phyloP scores from a whole-genome alignment of 2,797 vertebrate genomes.

The Lutra lutra region DNA sequence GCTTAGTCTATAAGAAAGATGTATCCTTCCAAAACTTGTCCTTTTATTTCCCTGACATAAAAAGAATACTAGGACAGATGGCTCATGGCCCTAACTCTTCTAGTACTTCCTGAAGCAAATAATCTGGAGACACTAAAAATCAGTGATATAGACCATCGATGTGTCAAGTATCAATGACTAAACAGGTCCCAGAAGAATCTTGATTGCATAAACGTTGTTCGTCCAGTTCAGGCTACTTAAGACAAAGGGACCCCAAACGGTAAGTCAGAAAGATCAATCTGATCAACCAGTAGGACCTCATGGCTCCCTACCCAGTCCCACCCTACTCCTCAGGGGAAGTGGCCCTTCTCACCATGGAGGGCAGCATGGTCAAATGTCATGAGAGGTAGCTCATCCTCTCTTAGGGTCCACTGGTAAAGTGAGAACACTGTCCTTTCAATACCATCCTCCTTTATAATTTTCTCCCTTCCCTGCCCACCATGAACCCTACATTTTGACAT shows the following conservation, averaged over 20 bases:
- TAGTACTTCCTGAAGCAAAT: not conserved
- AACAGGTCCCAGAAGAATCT: constrained; percentile 26
- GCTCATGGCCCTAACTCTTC: not conserved
- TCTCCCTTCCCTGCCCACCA: not conserved
- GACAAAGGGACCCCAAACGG: not conserved
- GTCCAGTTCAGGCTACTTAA: not conserved
- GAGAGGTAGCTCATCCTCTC: not conserved
- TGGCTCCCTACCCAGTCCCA: not conserved
- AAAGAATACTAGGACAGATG: not conserved
- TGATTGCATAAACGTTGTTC: not conserved
- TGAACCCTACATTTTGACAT: constrained; percentile 3
- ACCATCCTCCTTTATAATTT: constrained; percentile 13
- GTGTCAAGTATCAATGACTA: constrained; percentile 39
- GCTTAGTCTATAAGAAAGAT: constrained; percentile 40
- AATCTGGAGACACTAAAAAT: constrained; percentile 9
- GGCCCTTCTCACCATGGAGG: not conserved
- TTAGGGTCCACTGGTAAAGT: not conserved
- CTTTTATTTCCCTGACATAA: constrained; percentile 11
- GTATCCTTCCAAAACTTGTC: not conserved
- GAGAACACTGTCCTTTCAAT: not conserved
- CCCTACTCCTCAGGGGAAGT: not conserved
- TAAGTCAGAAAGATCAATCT: constrained; percentile 12
- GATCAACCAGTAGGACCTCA: not conserved
- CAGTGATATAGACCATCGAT: not conserved
- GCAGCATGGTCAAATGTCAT: not conserved